Evolutionary conservation across 2,888 invertebrate species (phyloP), one percentile per base, ranked within the genome.

Genomic region (Agrochola lychnidis): DNA sequence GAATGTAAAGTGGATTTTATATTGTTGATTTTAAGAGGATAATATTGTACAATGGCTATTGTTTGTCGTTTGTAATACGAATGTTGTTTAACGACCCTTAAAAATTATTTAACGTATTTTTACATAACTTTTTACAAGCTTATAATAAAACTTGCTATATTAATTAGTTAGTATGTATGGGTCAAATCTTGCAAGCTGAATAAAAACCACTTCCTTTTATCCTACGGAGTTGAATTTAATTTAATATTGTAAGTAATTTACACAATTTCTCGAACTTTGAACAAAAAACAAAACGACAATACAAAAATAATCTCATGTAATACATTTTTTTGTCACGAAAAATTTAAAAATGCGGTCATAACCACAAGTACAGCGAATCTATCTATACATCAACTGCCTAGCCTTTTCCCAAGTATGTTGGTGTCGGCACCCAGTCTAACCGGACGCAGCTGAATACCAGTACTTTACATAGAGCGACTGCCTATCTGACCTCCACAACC

Each of bases 1-100:
- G 57, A 61, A 78, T 78, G 72, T 42, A 78, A 83, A 81, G 72
- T 78, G 72, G 68, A 40, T 70, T 77, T 77, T 68, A 69, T 83
- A 53, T 51, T 83, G 71, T 64, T 51, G 53, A 56, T 78, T 69
- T 51, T 72, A 78, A 66, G 78, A 51, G 72, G 64, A 64, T 42
- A 45, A 42, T 42, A 56, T 59, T 67, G 70, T 69, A 12, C 40
- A 56, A 40, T 36, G 66, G 68, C 61, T 14, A 14, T 56, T 70
- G 59, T 57, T 57, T 70, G 42, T 51, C 48, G 14, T 42, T 62
- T 61, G 30, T 12, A 14, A 25, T 3, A 40, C 7, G 4, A 5
- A 14, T 19, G 7, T 36, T 48, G 16, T n/a, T 66, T 14, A 19
- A 6, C 22, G 42, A 22, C 10, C 4, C 10, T 56, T 7, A 51